Evolutionary conservation across 2,888 invertebrate species (phyloP).

Genomic region (Drosophila pseudotakahashii): DNA sequence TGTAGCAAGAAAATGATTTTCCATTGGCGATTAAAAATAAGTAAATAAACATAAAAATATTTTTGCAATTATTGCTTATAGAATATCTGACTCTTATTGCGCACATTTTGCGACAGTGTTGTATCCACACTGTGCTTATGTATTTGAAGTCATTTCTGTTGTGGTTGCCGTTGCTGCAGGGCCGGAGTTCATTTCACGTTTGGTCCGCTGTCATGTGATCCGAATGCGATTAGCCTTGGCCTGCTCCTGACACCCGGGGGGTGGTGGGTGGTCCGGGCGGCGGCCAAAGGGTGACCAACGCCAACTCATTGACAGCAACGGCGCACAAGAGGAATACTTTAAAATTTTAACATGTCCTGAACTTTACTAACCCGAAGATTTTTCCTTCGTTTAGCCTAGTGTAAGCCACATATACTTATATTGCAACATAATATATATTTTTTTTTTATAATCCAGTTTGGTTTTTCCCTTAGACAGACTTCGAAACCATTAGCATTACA

Average conservation of each 20-base stretch:
- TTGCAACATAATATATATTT: no score
- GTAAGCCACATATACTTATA: no score
- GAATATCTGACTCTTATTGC: no score
- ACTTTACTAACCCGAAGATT: no score
- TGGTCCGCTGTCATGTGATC: constrained; percentile 54
- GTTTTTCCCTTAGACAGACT: constrained; percentile 14
- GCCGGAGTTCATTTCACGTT: constrained; percentile 54
- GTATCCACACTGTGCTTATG: not conserved
- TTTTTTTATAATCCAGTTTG: no score
- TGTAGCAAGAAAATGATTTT: no score
- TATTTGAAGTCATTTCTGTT: constrained; percentile 4
- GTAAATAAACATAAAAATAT: no score
- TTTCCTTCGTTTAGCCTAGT: no score
- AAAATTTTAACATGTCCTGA: constrained; percentile 1
- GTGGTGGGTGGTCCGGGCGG: constrained; percentile 1
- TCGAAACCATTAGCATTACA: constrained; percentile 71
- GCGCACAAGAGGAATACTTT: constrained; percentile 11
- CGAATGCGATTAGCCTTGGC: constrained; percentile 59
- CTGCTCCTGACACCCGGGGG: constrained; percentile 33
- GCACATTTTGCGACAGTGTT: no score
- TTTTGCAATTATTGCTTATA: no score
- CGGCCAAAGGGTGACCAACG: not conserved
- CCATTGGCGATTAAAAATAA: no score
- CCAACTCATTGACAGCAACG: constrained; percentile 31
- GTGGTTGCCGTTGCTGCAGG: constrained; percentile 27